A percentile compares a stretch with the other conserved stretches of the same genome.
Evolutionary conservation across 2,797 vertebrate species (phyloP).

Genomic region (Oryzias sinensis): DNA sequence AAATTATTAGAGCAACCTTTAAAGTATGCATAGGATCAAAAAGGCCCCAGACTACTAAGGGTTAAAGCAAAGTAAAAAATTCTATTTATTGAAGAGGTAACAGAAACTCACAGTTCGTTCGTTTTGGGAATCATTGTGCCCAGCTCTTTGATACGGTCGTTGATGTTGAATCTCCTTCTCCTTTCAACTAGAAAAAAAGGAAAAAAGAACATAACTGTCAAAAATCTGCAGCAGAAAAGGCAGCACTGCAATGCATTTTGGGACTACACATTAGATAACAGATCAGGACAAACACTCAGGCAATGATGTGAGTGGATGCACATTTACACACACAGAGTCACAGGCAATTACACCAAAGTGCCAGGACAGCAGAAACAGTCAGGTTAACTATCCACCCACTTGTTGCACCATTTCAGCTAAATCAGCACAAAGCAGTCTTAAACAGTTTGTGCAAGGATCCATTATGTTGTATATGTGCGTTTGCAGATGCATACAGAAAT

Average conservation of each 20-base stretch:
- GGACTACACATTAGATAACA: slow-evolving; percentile 16
- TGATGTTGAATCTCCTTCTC: slow-evolving; percentile 96
- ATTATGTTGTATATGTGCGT: slow-evolving; percentile 11
- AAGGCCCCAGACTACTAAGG: no score
- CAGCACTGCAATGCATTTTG: slow-evolving; percentile 3
- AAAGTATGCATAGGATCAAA: no score
- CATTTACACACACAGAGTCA: slow-evolving; percentile 46
- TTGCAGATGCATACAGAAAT: slow-evolving; percentile 2
- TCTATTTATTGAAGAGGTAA: not conserved
- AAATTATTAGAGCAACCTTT: no score
- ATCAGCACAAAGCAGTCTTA: slow-evolving; percentile 49
- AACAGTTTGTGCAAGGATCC: slow-evolving; percentile 43
- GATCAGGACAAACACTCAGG: slow-evolving; percentile 6
- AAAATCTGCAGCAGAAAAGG: not conserved
- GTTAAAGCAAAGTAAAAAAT: no score
- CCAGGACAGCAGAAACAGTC: slow-evolving; percentile 73
- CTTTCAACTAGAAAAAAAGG: slow-evolving; percentile 84
- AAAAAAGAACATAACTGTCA: slow-evolving; percentile 5
- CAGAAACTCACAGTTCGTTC: slow-evolving; percentile 89
- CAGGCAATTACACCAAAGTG: slow-evolving; percentile 76
- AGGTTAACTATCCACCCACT: slow-evolving; percentile 80
- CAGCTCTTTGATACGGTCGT: slow-evolving; percentile 96
- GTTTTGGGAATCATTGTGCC: slow-evolving; percentile 98
- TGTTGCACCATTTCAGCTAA: slow-evolving; percentile 74
- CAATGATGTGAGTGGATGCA: slow-evolving; percentile 6